These are phyloP conservation scores for Drosophila longiperda DNA, from an alignment of 2,888 invertebrate genomes.

Conservation along the genomic window DNA sequence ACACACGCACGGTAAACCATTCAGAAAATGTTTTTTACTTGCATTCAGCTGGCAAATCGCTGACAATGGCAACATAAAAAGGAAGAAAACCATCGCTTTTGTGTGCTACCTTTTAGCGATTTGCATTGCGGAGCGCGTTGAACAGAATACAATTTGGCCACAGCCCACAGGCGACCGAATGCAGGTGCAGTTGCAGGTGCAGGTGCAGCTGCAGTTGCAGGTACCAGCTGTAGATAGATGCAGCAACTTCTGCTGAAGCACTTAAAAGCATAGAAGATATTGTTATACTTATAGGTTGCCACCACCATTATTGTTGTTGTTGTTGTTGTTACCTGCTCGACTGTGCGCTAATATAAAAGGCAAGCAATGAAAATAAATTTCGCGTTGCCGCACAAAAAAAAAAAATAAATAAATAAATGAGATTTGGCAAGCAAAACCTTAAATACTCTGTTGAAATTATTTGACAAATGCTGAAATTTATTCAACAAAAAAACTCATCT, in stretches of 20 bases:
- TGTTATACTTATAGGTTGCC: conserved; percentile 67
- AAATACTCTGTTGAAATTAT: conserved; percentile 8
- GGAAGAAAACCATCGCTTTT: conserved; percentile 55
- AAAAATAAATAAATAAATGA: conserved; percentile 5
- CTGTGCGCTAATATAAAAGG: conserved; percentile 77
- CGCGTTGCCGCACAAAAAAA: conserved; percentile 8
- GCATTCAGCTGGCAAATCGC: conserved; percentile 78
- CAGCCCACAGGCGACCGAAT: conserved; percentile 43
- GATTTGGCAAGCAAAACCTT: background rate
- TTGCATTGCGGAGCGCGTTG: conserved; percentile 76
- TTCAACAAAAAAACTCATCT: background rate
- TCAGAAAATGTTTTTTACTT: conserved; percentile 73
- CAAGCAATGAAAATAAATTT: conserved; percentile 77
- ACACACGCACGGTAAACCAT: conserved; percentile 46
- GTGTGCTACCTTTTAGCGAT: conserved; percentile 79
- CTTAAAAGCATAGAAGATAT: conserved; percentile 77
- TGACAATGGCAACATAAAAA: conserved; percentile 76
- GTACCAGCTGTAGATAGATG: conserved; percentile 23
- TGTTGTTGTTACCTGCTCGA: conserved; percentile 38
- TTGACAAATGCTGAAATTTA: background rate
- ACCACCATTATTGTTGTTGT: conserved; percentile 1
- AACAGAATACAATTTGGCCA: conserved; percentile 79
- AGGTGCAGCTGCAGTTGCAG: background rate
- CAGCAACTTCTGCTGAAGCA: conserved; percentile 38
- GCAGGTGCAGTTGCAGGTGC: conserved; percentile 8